Percentiles rank a stretch among this genome's conserved stretches.
Evolutionary conservation across 2,888 invertebrate genomes (phyloP).

Genomic region (Patella caerulea): DNA sequence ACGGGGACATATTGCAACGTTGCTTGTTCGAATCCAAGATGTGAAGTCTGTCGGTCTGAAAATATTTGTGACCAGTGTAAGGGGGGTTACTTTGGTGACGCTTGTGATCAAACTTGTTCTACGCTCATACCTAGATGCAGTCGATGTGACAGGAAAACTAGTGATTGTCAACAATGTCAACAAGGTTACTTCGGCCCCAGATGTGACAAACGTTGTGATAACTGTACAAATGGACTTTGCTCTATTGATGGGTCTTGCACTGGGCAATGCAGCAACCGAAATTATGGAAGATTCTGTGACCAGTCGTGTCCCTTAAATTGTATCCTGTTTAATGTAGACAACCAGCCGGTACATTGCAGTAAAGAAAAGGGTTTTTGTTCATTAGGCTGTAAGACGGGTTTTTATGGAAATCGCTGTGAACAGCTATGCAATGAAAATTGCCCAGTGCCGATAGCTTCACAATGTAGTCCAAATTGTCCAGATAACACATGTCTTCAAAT

Average conservation of each 20-base stretch:
- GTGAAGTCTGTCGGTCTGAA: neutral
- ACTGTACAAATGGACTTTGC: neutral
- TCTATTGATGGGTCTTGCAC: neutral
- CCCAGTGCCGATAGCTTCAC: neutral
- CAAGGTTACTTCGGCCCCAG: neutral
- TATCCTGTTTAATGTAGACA: neutral
- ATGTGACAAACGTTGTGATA: neutral
- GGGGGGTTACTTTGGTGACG: neutral
- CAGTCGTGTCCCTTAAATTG: neutral
- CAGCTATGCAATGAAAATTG: neutral
- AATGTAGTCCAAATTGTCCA: conserved; percentile 1
- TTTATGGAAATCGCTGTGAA: neutral
- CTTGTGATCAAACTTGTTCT: neutral
- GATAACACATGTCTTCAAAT: neutral
- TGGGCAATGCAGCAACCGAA: neutral
- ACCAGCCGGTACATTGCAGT: neutral
- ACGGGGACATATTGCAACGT: neutral
- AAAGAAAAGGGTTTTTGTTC: neutral
- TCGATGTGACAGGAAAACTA: neutral
- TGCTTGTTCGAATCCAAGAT: neutral
- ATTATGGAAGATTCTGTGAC: neutral
- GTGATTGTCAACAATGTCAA: neutral
- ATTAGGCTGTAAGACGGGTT: neutral
- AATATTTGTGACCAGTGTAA: neutral
- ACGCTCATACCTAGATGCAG: neutral